Evolutionary conservation across 2,797 vertebrate species (phyloP), one percentile per base, ranked within the genome.

Genomic region (Pogoniulus pusillus): DNA sequence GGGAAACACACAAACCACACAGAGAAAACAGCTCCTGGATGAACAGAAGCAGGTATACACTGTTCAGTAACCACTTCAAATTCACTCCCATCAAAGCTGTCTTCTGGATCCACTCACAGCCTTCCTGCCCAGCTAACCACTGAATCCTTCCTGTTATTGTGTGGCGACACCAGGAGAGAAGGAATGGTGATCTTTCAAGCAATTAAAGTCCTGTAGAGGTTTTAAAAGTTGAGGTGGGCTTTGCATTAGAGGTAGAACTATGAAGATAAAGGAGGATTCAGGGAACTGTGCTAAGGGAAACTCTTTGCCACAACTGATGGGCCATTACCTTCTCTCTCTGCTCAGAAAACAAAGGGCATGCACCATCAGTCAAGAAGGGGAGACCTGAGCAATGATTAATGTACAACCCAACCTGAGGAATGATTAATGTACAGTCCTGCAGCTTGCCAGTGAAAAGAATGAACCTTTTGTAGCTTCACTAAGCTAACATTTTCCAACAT

Each of bases 341-440:
- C 65, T 89, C 77, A 77, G 64, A 86, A 89, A 79, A 68, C 58
- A 82, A 80, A 95, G 80, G 66, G 20, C 57, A 71, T 4, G 37
- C 54, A 69, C 62, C 68, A 89, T 75, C 14, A 57, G 37, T 10
- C n/a, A 6, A 66, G 55, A 37, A 91, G 62, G 45, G 58, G 68
- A 78, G 30, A 11, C 18, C 13, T 7, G 16, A 70, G 63, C 45
- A 81, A 73, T 81, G 57, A 93, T 76, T 69, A 82, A 92, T n/a
- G 37, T 9, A 70, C 43, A 62, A 53, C 4, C 17, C 32, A 57
- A 9, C 18, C 13, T 9, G 16, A 66, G 59, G 45, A 83, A 73
- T 81, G 57, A 93, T 76, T 69, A 83, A 92, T 32, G 37, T 10
- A 73, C 43, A 62, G 34, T 53, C 1, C 8, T 32, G 62, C 27